Evolutionary conservation across 2,797 vertebrate genomes (phyloP).

Genomic region (Lacerta agilis): DNA sequence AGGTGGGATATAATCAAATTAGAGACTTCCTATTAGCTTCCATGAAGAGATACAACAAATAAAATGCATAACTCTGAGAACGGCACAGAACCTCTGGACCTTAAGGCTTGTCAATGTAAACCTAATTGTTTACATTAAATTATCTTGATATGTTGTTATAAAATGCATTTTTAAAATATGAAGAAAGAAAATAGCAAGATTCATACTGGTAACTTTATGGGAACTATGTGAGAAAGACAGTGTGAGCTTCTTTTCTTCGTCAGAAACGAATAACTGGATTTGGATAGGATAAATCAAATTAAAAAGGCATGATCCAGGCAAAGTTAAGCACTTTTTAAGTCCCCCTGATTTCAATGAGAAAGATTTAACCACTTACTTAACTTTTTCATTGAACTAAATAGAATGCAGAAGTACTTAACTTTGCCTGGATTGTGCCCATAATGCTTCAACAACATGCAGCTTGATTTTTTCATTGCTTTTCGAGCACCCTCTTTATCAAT

Average conservation of each 20-base stretch:
- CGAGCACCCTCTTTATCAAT: background rate
- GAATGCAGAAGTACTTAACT: background rate
- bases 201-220: background rate
- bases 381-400: background rate
- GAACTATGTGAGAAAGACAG: constrained; percentile 6
- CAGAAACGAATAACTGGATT: constrained; percentile 6
- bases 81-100: background rate
- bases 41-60: background rate
- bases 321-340: background rate
- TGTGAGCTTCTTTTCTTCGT: constrained; percentile 18
- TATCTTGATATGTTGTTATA: background rate
- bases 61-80: background rate
- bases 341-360: background rate
- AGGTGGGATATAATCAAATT: background rate
- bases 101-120: background rate
- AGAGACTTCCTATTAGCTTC: background rate
- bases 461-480: constrained; percentile 9
- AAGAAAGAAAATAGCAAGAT: background rate
- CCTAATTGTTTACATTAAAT: background rate
- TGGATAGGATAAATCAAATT: background rate
- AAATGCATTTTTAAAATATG: background rate
- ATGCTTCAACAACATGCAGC: background rate
- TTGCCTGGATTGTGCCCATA: background rate
- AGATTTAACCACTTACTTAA: background rate
- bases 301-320: background rate